Base-by-base conservation (phyloP, 1,140 invertebrate species). In the Aphaenogaster rudis region DNA sequence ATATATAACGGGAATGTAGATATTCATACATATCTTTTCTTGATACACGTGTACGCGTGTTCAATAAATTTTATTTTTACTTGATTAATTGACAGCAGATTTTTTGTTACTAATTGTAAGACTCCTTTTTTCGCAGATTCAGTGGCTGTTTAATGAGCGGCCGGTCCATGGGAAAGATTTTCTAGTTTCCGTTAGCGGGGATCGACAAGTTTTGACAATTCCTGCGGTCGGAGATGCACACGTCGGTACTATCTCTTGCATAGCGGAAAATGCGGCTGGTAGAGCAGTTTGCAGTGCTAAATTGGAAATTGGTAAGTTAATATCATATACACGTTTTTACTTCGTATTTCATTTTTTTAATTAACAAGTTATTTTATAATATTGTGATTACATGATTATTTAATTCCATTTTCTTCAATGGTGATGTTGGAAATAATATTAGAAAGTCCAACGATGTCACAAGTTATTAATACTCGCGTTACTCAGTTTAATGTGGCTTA, bases 261-360 rank as follows among this genome's bases (percentile, higher is more conserved):
- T 97, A 28, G 97, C 97, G 6, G 97, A 98, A 94, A 98, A 98
- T 91, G 95, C 97, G 88, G 96, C 96, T 48, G 98, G 97, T 63
- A 97, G 97, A 94, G 96, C 97, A 0, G 96, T 96, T 66, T 97
- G 97, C 89, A 95, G 95, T 33, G 97, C 97, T 33, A 95, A 95
- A 67, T 92, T 98, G 6, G 95, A 95, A 74, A 95, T 97, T 67
- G 95, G 96, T 96, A 88, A 95, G 94, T 93, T 78, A 17, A 42
- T 71, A 67, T 66, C 17, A 36, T 28, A n/a, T n/a, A 36, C 17
- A 28, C 5, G 36, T 17, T 50, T 61, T 84, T 48, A 17, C 2
- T 21, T 57, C 1, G 15, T 42, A 15, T 74, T 82, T 33, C n/a
- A 74, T 21, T n/a, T 17, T 59, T 15, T 50, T 36, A 28, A 78